Evolutionary conservation across 2,113 vertebrate species (phyloP).

Genomic region (Brachypodius melanocephalos): DNA sequence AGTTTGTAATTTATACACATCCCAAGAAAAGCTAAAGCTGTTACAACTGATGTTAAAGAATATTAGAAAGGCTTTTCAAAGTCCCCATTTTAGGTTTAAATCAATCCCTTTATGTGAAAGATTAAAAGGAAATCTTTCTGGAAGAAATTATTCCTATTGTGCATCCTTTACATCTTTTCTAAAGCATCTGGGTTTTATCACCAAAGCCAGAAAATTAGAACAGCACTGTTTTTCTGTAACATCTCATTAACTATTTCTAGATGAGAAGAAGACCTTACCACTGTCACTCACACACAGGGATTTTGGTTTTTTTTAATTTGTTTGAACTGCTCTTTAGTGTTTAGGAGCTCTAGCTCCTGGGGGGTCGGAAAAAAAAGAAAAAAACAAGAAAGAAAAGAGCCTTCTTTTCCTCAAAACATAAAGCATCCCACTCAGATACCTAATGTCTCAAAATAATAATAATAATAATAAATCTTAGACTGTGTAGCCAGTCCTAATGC

Average conservation of each 20-base stretch:
- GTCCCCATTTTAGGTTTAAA: background rate
- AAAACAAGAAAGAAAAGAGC: rapidly evolving
- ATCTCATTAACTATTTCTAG: background rate
- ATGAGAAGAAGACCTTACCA: background rate
- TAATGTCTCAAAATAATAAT: background rate
- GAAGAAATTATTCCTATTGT: background rate
- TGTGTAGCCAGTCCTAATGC: background rate
- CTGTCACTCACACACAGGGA: background rate
- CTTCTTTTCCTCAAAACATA: background rate
- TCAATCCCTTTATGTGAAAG: background rate
- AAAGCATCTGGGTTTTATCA: background rate
- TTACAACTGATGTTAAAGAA: background rate
- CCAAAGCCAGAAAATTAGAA: background rate
- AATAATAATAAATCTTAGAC: no score
- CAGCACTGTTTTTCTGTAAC: background rate
- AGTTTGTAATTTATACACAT: background rate
- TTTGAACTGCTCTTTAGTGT: background rate
- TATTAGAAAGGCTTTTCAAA: background rate
- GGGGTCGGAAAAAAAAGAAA: rapidly evolving
- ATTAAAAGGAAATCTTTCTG: background rate
- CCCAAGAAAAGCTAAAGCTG: background rate
- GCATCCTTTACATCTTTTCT: background rate
- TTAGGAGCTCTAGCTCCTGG: background rate
- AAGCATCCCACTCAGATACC: rapidly evolving
- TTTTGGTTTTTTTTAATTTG: background rate